Base-by-base conservation (phyloP, 2,888 invertebrate genomes). In the Dermolepida albohirtum region DNA sequence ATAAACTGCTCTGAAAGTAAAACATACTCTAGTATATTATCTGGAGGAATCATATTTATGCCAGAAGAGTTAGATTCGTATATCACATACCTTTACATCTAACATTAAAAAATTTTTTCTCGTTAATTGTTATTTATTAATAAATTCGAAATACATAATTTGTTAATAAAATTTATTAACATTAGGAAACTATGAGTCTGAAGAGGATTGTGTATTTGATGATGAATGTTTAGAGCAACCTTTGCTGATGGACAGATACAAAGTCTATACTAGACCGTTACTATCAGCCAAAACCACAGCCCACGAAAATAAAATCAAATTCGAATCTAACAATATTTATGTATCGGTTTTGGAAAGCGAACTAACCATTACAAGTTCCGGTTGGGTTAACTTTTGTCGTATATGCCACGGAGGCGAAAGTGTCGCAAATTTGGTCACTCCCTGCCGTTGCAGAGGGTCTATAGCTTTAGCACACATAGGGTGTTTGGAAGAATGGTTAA, bases 401-500 rank as follows among this genome's bases (percentile, higher is more conserved):
- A 84, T 84, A 47, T 84, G 84, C 69, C 83, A 84, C 67, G 83
- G 84, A 8, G 82, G 82, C 2, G 81, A 82, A 54, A 83, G 83
- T 72, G 72, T 78, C 11, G 83, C 79, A 34, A 79, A 83, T 73
- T 79, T 88, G 52, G 78, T 87, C 22, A 84, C 86, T 0, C 87
- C 87, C 0, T 88, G 88, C 74, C 77, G 82, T 68, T 88, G 88
- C 77, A 79, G 83, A 72, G 88, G 88, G 4, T 84, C 86, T 0
- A 83, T 88, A 74, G 87, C 87, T 10, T 76, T 86, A 66, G 84
- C 86, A n/a, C 87, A 88, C 78, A 75, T 86, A 14, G 83, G 85
- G 47, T 89, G 88, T 74, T 78, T 88, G 67, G 87, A 88, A 76
- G 81, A 68, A 16, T 89, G 88, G 88, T 81, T 89, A 2, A 84